phyloP scores from a whole-genome alignment of 2,113 vertebrate genomes.

The Myotis brandtii region DNA sequence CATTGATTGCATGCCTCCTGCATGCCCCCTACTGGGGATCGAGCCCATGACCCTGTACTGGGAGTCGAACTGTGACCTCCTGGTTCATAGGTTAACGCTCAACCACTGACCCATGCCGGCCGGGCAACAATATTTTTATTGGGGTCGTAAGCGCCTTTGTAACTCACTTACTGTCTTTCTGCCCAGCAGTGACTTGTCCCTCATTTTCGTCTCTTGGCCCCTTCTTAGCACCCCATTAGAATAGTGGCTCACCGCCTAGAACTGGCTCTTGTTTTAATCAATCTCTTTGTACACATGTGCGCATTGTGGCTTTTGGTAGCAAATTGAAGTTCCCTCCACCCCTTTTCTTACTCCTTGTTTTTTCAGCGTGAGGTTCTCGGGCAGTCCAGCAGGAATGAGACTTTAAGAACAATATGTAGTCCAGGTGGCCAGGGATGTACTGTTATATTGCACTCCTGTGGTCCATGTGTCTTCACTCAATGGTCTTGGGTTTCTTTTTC shows the following conservation, averaged over 20 bases:
- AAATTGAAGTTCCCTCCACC: neutral
- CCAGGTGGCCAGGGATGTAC: neutral
- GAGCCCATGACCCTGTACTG: too few relatives aligned
- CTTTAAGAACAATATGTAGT: neutral
- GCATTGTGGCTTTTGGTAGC: neutral
- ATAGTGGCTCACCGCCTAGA: neutral
- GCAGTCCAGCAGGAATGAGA: neutral
- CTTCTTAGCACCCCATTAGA: neutral
- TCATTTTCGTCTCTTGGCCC: neutral
- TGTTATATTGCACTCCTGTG: neutral
- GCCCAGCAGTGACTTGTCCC: neutral
- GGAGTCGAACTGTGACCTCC: too few relatives aligned
- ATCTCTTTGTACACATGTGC: neutral
- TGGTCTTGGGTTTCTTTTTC: neutral
- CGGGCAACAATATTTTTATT: too few relatives aligned
- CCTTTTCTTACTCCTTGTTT: neutral
- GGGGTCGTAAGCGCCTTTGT: neutral
- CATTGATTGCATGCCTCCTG: too few relatives aligned
- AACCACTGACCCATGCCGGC: too few relatives aligned
- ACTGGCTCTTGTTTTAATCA: neutral
- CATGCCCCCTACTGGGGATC: too few relatives aligned
- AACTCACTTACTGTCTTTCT: neutral
- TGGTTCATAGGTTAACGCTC: too few relatives aligned
- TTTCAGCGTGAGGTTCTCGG: neutral
- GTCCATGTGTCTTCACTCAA: neutral